Evolutionary conservation across 2,888 invertebrate species (phyloP), one percentile per base, ranked within the genome.

Genomic region (Cephus rjabovi): DNA sequence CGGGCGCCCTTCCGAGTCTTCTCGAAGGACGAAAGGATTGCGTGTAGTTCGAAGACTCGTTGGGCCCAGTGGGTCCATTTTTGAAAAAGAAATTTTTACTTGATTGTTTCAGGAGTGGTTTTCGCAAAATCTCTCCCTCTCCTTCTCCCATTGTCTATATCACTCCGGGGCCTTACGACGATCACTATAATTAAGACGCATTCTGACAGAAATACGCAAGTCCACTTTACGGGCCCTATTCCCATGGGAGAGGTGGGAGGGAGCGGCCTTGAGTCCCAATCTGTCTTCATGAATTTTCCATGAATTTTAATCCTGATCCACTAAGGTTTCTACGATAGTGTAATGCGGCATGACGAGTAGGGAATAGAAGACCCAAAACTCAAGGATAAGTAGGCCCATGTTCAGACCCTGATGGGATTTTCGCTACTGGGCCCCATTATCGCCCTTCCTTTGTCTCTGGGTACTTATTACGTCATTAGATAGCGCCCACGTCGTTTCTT

Each of bases 1-100:
- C 30, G 56, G 78, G 40, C 75, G 71, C 15, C 34, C 71, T 23
- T 12, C 70, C 69, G 34, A 56, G 56, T 56, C 56, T n/a, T n/a
- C 34, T 12, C 68, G 30, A 34, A 73, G 73, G 31, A 23, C 40
- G 70, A 77, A 79, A 77, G 79, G 77, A 79, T 79, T 69, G 79
- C 77, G 79, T 77, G 79, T 23, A 23, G 56, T 56, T 56, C 56
- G 56, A 56, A 56, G 56, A 56, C 23, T 56, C 9, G 56, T 56
- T 56, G 23, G 56, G 56, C 56, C 56, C 56, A 23, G 23, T 56
- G 56, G 56, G 56, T 56, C 23, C 23, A 56, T 56, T 56, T 56
- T 56, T 23, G 23, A 56, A 56, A 56, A 56, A 56, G 23, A 56
- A 56, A 56, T 56, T 56, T 56, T 23, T 56, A 15, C 23, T 56